Base-by-base conservation (phyloP, 2,888 invertebrate species). In the Erannis defoliaria region DNA sequence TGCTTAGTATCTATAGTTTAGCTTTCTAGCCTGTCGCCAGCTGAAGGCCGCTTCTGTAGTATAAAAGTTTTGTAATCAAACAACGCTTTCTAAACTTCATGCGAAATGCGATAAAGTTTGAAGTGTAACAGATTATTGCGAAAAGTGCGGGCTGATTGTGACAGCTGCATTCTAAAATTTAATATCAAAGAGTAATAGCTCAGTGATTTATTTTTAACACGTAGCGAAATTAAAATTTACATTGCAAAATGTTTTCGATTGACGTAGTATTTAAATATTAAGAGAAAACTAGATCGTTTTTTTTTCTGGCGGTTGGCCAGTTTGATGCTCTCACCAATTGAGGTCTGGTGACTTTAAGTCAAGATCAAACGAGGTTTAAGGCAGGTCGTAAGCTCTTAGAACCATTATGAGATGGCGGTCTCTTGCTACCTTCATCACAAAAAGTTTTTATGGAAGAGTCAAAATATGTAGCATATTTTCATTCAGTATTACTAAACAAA, bases 61-160 rank as follows among this genome's bases (percentile, higher is more conserved):
- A 61, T 46, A 55, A 54, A 54, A 31, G 50, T 61, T 43, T 55
- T 43, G 60, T 45, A 57, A 61, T 31, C 14, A 55, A 49, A 23
- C 12, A 33, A 31, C 26, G 29, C 48, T 55, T 62, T 61, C 43
- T 23, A 31, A 58, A 66, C 46, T 55, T 64, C 42, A 53, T 31
- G 51, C 48, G 54, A 54, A 55, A 54, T 16, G 16, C 23, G 54
- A 60, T 55, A 43, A 43, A 54, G 18, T 51, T 42, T 35, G n/a
- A 43, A 53, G 33, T 54, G 18, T 26, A 59, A 51, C 55, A 51
- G 35, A 29, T 59, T 35, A 40, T 33, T 56, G 54, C 35, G 21
- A 55, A 53, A 16, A 26, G 14, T 51, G 12, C 19, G 40, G 18
- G n/a, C 40, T 12, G 40, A 31, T 51, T 29, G 40, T n/a, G 18